Evolutionary conservation across 2,113 vertebrate species (phyloP).

Genomic region (Toxotes jaculatrix): DNA sequence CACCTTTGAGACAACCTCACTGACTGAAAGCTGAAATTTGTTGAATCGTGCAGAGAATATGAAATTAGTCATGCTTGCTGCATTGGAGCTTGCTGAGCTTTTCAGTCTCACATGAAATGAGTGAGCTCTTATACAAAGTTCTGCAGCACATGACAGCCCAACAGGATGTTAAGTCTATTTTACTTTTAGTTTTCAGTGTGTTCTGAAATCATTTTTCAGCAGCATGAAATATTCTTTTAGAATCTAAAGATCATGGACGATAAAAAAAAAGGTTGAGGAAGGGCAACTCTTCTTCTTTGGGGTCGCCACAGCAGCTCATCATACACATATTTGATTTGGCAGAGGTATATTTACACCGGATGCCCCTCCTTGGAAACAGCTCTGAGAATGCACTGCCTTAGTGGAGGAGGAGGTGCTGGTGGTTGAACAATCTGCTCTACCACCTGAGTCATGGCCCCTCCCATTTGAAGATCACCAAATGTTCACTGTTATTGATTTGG

Average conservation of each 20-base stretch:
- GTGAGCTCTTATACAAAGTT: background rate
- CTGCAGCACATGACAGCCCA: background rate
- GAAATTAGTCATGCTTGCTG: background rate
- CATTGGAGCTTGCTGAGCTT: too few species aligned
- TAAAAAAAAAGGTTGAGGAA: background rate
- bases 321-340: too few species aligned
- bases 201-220: too few species aligned
- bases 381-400: too few species aligned
- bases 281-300: background rate
- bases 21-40: background rate
- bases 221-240: background rate
- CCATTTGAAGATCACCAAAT: background rate
- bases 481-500: background rate
- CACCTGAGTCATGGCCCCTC: too few species aligned
- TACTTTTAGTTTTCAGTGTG: background rate
- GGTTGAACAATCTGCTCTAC: too few species aligned
- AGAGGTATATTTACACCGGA: too few species aligned
- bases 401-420: too few species aligned
- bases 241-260: background rate
- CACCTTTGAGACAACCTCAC: background rate
- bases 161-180: background rate
- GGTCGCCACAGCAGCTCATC: too few species aligned
- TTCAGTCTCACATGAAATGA: too few species aligned
- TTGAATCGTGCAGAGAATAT: background rate
- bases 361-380: too few species aligned